Evolutionary conservation across 2,888 invertebrate species (phyloP), one percentile per base, ranked within the genome.

Genomic region (Nebria salina): DNA sequence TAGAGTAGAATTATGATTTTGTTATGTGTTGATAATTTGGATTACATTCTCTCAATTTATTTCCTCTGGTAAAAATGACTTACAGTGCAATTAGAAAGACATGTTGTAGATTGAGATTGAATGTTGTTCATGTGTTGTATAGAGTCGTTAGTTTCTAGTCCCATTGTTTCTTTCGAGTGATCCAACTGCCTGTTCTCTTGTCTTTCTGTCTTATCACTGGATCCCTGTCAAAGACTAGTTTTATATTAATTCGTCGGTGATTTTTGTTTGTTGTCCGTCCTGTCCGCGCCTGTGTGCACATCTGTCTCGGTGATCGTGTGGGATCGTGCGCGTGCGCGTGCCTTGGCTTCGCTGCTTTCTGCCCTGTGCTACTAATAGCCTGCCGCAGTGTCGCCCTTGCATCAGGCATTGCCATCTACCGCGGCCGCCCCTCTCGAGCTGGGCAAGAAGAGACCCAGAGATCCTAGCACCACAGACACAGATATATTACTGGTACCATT

Each of bases 391-490:
- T 90, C 91, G 87, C 90, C 91, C 88, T 91, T 92, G 90, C 91
- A 91, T 90, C 90, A 92, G 92, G 92, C 93, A 91, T 90, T 90
- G 90, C 89, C 90, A 89, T 88, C 90, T 84, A 86, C 86, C 83
- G 86, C 87, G 88, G 89, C 92, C 90, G 92, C 94, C 93, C 91
- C 93, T 92, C 92, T 95, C 93, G 95, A 96, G 93, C 93, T 94
- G 92, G 96, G 96, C 94, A 97, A 97, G 95, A 97, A 97, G 94
- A 96, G 97, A 92, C 95, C 96, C 93, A 95, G 93, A 89, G 92
- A 93, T 91, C 91, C 92, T 89, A 88, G 88, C 86, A 88, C 92
- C 91, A 92, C 93, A 91, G 94, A 94, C 92, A 95, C 95, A 92
- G 95, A 95, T 92, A 93, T 95, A 92, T 93, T 97, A 95, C 96